phyloP scores from a whole-genome alignment of 2,113 vertebrate species.

The Tenrec ecaudatus region DNA sequence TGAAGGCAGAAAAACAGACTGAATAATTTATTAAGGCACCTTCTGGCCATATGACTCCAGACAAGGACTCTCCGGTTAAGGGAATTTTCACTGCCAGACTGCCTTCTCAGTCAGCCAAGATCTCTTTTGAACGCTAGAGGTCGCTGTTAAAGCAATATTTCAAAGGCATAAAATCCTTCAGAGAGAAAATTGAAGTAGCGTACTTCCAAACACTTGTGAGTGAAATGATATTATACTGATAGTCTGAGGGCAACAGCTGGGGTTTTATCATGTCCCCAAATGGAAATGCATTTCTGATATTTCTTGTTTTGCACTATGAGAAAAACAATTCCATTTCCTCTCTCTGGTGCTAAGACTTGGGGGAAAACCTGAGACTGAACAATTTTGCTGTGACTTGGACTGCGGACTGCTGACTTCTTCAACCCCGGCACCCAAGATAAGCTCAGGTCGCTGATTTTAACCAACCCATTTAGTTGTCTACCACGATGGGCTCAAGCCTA shows the following conservation, averaged over 20 bases:
- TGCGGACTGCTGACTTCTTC: not conserved
- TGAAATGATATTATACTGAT: constrained; percentile 32
- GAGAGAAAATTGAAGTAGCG: constrained; percentile 1
- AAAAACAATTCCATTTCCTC: constrained; percentile 44
- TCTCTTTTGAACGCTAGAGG: constrained; percentile 77
- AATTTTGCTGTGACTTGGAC: not conserved
- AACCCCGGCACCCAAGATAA: not conserved
- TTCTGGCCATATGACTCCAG: not conserved
- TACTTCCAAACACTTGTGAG: not conserved
- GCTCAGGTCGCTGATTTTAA: not conserved
- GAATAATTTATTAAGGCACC: constrained; percentile 34
- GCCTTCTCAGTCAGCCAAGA: not conserved
- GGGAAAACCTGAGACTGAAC: not conserved
- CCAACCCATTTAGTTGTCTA: no score
- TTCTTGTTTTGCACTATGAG: constrained; percentile 52
- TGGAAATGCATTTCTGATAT: constrained; percentile 61
- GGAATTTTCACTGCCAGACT: not conserved
- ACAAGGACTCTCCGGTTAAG: not conserved
- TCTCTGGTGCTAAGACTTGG: not conserved
- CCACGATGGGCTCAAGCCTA: no score
- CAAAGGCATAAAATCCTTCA: not conserved
- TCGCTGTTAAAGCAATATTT: constrained; percentile 78
- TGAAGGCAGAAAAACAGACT: not conserved
- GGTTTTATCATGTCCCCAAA: constrained; percentile 57
- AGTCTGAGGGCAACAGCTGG: constrained; percentile 42